Base-by-base conservation (phyloP, 2,888 invertebrate species). In the Oscheius sp. region DNA sequence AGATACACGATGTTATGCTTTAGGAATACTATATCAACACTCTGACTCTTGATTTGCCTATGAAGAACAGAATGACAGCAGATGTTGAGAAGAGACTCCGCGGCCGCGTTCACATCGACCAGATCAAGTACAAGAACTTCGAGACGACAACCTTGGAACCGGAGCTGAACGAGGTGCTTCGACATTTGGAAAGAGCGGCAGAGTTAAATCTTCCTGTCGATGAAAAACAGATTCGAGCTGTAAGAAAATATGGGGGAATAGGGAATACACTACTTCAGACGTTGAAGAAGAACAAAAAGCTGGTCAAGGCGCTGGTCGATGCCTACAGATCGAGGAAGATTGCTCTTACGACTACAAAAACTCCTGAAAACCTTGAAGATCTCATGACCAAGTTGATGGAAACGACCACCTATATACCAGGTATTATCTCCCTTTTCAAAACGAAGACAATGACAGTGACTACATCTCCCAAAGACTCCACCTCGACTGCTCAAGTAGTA, bases 231-330 rank as follows among this genome's bases (percentile, higher is more conserved):
- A 77, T 81, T 33, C 76, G 74, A 68, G 77, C 62, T 35, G 35
- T 53, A 13, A 62, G 11, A 32, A 3, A 7, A 47, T 51, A 10
- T 51, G n/a, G 3, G 5, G n/a, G n/a, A 4, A 55, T 21, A 42
- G 1, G 11, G 35, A 57, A 35, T 55, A 13, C 7, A 35, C 5
- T 33, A 11, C 13, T 11, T 11, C 32, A 73, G 73, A 75, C 78
- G 1, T 47, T 79, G 60, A 73, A 71, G 70, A 76, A 76, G 65
- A 81, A 81, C 37, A 60, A 77, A 35, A 81, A 79, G 47, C 76
- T 81, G 13, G 75, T 79, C 9, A 81, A 81, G 48, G 51, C 79
- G 1, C 42, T 81, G 10, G 74, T 81, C 2, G 81, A 81, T 50
- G 79, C 81, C 3, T 81, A 81, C 62, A 66, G 76, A 50, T 66